phyloP scores from a whole-genome alignment of 2,113 vertebrate species.

The Python bivittatus region DNA sequence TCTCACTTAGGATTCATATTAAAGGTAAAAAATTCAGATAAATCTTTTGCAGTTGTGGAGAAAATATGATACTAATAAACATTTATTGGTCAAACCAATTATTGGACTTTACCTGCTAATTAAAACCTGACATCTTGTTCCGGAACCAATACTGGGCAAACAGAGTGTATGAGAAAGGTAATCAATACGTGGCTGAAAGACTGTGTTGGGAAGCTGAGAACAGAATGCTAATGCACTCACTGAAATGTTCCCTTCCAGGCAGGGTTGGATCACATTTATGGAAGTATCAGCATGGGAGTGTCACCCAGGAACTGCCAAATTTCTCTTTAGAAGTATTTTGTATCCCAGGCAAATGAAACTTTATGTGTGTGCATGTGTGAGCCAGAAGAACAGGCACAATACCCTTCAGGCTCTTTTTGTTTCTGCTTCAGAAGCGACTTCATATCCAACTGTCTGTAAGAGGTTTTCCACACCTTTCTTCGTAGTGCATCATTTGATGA shows the following conservation, averaged over 20 bases:
- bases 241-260: conserved; percentile 12
- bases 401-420: background rate
- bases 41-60: background rate
- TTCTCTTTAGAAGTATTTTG: background rate
- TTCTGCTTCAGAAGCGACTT: background rate
- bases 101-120: background rate
- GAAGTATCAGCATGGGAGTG: background rate
- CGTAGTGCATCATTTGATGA: background rate
- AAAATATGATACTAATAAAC: background rate
- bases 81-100: background rate
- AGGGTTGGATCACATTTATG: conserved; percentile 2
- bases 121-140: background rate
- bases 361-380: background rate
- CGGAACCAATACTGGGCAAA: background rate
- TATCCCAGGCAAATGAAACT: background rate
- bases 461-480: background rate
- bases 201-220: background rate
- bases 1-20: background rate
- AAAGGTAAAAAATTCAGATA: background rate
- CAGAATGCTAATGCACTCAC: background rate
- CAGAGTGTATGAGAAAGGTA: background rate
- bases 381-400: background rate
- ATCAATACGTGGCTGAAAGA: background rate
- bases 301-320: conserved; percentile 2
- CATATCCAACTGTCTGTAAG: background rate